phyloP scores from a whole-genome alignment of 2,797 vertebrate species.

The Leucoraja ocellata region DNA sequence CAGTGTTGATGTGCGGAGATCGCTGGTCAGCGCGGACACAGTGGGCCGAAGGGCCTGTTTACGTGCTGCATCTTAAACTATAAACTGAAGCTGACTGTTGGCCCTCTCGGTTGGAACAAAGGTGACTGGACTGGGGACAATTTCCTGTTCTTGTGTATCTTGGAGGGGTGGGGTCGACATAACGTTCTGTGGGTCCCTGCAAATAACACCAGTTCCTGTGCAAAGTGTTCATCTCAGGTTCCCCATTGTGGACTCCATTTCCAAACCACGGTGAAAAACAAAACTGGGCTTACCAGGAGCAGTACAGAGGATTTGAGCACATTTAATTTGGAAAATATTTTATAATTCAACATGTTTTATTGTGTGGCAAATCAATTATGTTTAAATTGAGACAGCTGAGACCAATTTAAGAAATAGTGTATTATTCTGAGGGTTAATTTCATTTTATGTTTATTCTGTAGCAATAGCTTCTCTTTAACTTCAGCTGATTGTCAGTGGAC shows the following conservation, averaged over 20 bases:
- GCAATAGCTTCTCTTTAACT: background rate
- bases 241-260: background rate
- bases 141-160: background rate
- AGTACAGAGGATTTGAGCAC: conserved; percentile 9
- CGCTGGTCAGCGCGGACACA: too few species aligned
- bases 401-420: conserved; percentile 37
- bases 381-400: conserved; percentile 35
- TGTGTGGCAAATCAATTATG: conserved; percentile 37
- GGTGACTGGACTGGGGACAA: background rate
- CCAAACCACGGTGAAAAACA: background rate
- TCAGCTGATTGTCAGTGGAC: background rate
- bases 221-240: conserved; percentile 6
- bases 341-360: conserved; percentile 30
- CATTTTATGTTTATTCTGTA: conserved; percentile 30
- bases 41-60: too few species aligned
- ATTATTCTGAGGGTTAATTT: conserved; percentile 20
- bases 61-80: too few species aligned
- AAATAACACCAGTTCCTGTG: background rate
- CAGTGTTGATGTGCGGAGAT: too few species aligned
- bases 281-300: conserved; percentile 24
- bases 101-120: background rate
- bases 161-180: background rate
- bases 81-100: too few species aligned
- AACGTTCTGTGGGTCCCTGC: background rate
- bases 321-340: conserved; percentile 38